phyloP scores from a whole-genome alignment of 2,113 vertebrate genomes.

The Psammodynastes pulverulentus region DNA sequence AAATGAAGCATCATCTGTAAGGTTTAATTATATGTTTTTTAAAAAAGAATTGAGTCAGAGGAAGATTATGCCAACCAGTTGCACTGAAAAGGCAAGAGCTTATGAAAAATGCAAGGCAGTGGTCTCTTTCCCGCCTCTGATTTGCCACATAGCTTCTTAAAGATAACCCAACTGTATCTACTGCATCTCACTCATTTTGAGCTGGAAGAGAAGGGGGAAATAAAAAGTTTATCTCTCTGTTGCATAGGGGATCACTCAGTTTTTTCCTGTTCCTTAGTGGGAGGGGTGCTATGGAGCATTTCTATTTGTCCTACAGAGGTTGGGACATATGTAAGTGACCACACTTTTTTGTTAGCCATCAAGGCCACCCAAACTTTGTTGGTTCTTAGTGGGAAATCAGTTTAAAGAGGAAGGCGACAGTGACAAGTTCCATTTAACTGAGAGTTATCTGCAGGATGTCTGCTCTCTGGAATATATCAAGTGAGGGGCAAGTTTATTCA shows the following conservation, averaged over 20 bases:
- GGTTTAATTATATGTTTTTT: not conserved
- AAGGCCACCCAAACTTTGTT: not conserved
- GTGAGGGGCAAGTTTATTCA: constrained; percentile 1
- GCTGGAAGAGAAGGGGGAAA: not conserved
- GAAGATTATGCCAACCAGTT: not conserved
- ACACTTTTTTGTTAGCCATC: not conserved
- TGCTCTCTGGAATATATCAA: constrained; percentile 1
- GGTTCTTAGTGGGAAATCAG: not conserved
- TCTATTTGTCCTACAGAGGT: not conserved
- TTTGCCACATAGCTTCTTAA: not conserved
- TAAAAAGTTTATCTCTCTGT: not conserved
- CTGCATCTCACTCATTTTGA: not conserved
- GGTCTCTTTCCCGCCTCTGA: not conserved
- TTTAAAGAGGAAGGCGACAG: not conserved
- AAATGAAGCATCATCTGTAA: not conserved
- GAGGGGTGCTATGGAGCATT: not conserved
- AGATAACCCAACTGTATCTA: not conserved
- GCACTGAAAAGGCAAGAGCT: not conserved
- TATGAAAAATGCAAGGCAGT: not conserved
- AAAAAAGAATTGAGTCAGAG: not conserved
- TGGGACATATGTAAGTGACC: not conserved
- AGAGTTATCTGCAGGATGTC: not conserved
- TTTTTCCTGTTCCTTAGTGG: not conserved
- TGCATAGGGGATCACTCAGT: not conserved
- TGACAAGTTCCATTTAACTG: not conserved